Base-by-base conservation (phyloP, 2,113 vertebrate species). In the Hemiscyllium ocellatum region DNA sequence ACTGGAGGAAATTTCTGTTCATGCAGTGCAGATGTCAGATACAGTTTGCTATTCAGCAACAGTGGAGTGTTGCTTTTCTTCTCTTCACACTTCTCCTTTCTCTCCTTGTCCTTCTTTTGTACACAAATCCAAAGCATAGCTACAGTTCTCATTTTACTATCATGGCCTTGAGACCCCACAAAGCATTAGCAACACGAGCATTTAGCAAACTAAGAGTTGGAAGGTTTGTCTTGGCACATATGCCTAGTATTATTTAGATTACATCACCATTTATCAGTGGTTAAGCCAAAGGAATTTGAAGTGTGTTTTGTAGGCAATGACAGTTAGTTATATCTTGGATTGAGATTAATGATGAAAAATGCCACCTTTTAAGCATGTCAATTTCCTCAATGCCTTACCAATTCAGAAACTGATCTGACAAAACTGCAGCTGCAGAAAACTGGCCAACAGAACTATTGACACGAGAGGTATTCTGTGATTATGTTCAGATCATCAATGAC, bases 171-270 rank as follows among this genome's bases (percentile, higher is more conserved):
- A 26, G 26, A 89, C 47, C 52, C 42, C 22, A 19, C 50, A 56
- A 89, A 26, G 24, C 50, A 47, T 24, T 29, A 89, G 50, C 47
- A 89, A 89, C 86, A 17, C 13, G 29, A 90, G 33, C 17, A 52
- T 90, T 90, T 33, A 90, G 87, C 17, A 26, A 61, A 90, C 50
- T 4, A 90, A 61, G 87, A 33, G 87, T 90, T 90, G 87, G 61
- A 61, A 61, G 52, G 87, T 61, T n/a, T 90, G 80, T 61, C 87
- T 90, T 61, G 56, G 87, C 87, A 90, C 61, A 61, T 90, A 61
- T 65, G 26, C 56, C 33, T 90, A 24, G 52, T 61, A 90, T 83
- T 61, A 83, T 52, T 61, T 56, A 61, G 12, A 90, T 52, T n/a
- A 90, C 87, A 90, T n/a, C 12, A 33, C 87, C 20, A 83, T 83